Evolutionary conservation across 2,113 vertebrate species (phyloP), one percentile per base, ranked within the genome.

Genomic region (Agelaius tricolor): DNA sequence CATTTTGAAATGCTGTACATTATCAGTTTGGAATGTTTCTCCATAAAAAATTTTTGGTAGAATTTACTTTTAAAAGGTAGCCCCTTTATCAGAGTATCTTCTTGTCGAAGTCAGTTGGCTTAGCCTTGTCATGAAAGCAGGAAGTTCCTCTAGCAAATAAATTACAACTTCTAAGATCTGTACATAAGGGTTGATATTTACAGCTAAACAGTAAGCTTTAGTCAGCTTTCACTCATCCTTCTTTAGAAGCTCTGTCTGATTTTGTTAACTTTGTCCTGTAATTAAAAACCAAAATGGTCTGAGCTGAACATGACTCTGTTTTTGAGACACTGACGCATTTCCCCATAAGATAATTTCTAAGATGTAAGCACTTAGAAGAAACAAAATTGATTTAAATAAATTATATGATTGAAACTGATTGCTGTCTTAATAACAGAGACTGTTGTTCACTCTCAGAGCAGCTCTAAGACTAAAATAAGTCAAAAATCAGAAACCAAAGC

Each of bases 291-390:
- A 58, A 67, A 47, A 49, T 67, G 46, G 15, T 73, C 52, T 44
- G 46, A 73, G 41, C 23, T 79, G 79, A 67, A 43, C 8, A 4
- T n/a, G 20, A 68, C 33, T 13, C 24, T 7, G 15, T 69, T 86
- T 89, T 86, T 2, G 0, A 62, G 23, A 37, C n/a, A 57, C 3
- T 0, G 0, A 67, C n/a, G 31, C 27, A 80, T 35, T 83, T 88
- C 20, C 14, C 24, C 4, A 21, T 26, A 61, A 59, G 18, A 55
- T 35, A 90, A 93, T 47, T 84, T 69, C 66, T 20, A 76, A 69
- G 74, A 77, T 28, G 44, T 46, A 62, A 66, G 18, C 33, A 85
- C 55, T 86, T 30, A 24, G 16, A 78, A 44, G 46, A 61, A 84
- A 78, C 20, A 63, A 55, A 24, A 33, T 62, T 77, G 17, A 24